These are phyloP conservation scores for Pheucticus melanocephalus DNA, from an alignment of 2,113 vertebrate genomes.

Conservation along the genomic window DNA sequence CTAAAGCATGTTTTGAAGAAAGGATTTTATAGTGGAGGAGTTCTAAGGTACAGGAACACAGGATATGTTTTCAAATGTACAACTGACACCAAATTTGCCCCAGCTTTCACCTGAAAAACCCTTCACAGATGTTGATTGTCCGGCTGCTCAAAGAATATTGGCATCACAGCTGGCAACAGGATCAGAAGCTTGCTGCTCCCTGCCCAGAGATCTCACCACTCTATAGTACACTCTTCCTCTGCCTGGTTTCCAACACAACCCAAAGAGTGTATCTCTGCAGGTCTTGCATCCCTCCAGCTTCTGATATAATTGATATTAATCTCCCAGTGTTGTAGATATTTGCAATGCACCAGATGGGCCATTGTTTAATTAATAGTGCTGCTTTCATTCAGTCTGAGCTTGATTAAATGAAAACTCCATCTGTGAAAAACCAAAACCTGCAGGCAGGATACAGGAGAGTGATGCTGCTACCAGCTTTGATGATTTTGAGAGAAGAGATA, in stretches of 20 bases:
- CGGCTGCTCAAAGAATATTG: background rate
- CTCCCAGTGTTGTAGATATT: slow-evolving; percentile 17
- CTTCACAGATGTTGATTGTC: background rate
- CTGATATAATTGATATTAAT: slow-evolving; percentile 55
- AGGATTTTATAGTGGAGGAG: background rate
- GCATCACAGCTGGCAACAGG: background rate
- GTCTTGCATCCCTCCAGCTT: background rate
- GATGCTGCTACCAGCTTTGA: background rate
- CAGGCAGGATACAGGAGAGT: background rate
- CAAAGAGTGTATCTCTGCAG: background rate
- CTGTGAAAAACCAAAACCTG: slow-evolving; percentile 39
- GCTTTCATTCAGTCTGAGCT: slow-evolving; percentile 41
- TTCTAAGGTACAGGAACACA: background rate
- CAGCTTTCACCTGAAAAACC: background rate
- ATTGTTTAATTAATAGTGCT: slow-evolving; percentile 63
- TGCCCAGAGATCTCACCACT: background rate
- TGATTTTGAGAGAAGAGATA: background rate
- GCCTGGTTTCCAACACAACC: background rate
- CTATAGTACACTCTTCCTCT: background rate
- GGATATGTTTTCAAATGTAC: background rate
- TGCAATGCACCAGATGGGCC: slow-evolving; percentile 50
- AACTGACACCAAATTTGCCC: background rate
- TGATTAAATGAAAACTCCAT: slow-evolving; percentile 60
- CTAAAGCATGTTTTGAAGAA: background rate
- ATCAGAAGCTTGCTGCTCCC: background rate